A percentile compares a stretch with the other conserved stretches of the same genome.
phyloP scores from a whole-genome alignment of 2,888 invertebrate genomes.

The Apodemia duryi region DNA sequence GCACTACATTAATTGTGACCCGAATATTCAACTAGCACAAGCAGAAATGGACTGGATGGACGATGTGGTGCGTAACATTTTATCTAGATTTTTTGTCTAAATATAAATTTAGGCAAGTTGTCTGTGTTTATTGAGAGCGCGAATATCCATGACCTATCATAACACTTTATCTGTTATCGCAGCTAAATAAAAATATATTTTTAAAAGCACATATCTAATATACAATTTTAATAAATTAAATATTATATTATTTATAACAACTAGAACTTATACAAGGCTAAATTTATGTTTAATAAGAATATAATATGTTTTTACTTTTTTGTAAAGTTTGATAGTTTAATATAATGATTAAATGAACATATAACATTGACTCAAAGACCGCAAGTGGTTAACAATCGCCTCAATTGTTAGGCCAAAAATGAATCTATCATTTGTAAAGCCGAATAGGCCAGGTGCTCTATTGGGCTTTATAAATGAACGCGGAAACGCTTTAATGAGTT shows the following conservation, averaged over 20 bases:
- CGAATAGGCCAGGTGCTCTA: slow-evolving; percentile 27
- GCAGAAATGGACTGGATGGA: slow-evolving; percentile 76
- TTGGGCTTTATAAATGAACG: slow-evolving; percentile 29
- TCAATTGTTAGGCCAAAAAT: slow-evolving; percentile 34
- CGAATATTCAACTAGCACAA: slow-evolving; percentile 53
- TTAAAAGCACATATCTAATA: neutral
- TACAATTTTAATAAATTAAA: neutral
- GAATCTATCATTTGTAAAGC: slow-evolving; percentile 23
- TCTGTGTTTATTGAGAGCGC: slow-evolving; percentile 36
- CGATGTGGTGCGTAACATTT: slow-evolving; percentile 68
- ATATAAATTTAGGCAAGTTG: slow-evolving; percentile 21
- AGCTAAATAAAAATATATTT: neutral
- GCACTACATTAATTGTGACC: slow-evolving; percentile 63
- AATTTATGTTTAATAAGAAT: neutral
- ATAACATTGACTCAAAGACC: slow-evolving; percentile 24
- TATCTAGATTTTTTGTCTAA: slow-evolving; percentile 28
- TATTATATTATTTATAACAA: neutral
- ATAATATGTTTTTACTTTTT: neutral
- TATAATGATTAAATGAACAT: neutral
- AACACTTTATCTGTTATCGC: slow-evolving; percentile 58
- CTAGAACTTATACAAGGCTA: neutral
- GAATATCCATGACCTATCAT: slow-evolving; percentile 71
- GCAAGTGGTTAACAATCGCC: slow-evolving; percentile 37
- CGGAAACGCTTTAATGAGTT: slow-evolving; percentile 30
- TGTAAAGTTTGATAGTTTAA: neutral